Conservation (phyloP, 2,113 vertebrate genomes). For the Hypocryptadius cinnamomeus region DNA sequence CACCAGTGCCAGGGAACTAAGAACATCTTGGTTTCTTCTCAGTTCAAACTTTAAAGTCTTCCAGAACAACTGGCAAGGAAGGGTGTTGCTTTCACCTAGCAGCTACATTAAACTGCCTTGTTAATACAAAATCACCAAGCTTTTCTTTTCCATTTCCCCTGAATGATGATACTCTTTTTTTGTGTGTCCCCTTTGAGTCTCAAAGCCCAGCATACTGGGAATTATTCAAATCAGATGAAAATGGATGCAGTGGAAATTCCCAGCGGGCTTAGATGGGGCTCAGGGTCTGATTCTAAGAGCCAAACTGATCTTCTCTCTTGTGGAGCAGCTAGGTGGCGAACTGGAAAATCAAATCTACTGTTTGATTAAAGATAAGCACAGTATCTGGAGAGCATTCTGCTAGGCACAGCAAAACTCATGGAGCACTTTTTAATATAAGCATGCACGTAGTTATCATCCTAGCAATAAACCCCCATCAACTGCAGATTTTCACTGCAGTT, state of each 20-base stretch:
- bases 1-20: background rate
- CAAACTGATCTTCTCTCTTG: background rate
- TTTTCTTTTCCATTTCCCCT: background rate
- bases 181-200: background rate
- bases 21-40: background rate
- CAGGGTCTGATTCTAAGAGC: background rate
- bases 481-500: background rate
- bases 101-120: background rate
- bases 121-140: background rate
- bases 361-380: constrained; percentile 50
- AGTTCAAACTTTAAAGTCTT: background rate
- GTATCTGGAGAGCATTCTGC: background rate
- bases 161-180: background rate
- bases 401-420: background rate
- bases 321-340: constrained; percentile 1
- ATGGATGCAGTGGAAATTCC: background rate
- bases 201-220: background rate
- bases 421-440: background rate
- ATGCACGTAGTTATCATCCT: background rate
- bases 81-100: background rate
- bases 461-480: background rate
- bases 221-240: background rate
- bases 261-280: background rate
- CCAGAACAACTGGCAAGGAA: background rate
- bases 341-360: constrained; percentile 40